phyloP scores from a whole-genome alignment of 2,797 vertebrate genomes.

The Graptemys geographica region DNA sequence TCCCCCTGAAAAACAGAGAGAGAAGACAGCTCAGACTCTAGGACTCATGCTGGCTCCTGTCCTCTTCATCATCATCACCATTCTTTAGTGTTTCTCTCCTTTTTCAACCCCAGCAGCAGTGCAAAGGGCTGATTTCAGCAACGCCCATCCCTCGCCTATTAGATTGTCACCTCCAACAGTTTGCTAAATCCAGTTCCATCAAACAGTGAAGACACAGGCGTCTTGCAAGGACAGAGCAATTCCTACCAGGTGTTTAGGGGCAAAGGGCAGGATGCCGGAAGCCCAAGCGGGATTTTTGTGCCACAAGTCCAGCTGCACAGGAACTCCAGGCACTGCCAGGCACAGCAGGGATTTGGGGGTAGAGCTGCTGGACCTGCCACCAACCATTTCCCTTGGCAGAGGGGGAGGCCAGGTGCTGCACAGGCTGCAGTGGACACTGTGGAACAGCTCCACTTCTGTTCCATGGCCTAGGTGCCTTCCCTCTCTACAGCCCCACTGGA shows the following conservation, averaged over 20 bases:
- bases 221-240: neutral
- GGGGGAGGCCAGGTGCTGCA: too few species aligned
- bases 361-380: too few species aligned
- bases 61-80: neutral
- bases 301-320: too few species aligned
- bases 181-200: neutral
- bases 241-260: neutral
- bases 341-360: too few species aligned
- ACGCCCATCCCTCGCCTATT: neutral
- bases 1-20: slow-evolving; percentile 81
- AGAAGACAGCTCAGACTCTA: neutral
- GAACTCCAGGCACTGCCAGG: too few species aligned
- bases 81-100: neutral
- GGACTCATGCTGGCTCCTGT: neutral
- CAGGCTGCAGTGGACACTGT: too few species aligned
- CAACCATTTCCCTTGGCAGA: too few species aligned
- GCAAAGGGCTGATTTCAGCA: neutral
- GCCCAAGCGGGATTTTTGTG: too few species aligned
- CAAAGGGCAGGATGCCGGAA: neutral
- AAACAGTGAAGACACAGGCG: neutral
- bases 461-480: too few species aligned
- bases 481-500: too few species aligned
- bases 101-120: neutral
- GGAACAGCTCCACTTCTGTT: too few species aligned
- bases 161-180: too few species aligned